Percentiles rank a stretch among this genome's conserved stretches.
Conservation (phyloP, 2,113 vertebrate genomes). For the human region DNA sequence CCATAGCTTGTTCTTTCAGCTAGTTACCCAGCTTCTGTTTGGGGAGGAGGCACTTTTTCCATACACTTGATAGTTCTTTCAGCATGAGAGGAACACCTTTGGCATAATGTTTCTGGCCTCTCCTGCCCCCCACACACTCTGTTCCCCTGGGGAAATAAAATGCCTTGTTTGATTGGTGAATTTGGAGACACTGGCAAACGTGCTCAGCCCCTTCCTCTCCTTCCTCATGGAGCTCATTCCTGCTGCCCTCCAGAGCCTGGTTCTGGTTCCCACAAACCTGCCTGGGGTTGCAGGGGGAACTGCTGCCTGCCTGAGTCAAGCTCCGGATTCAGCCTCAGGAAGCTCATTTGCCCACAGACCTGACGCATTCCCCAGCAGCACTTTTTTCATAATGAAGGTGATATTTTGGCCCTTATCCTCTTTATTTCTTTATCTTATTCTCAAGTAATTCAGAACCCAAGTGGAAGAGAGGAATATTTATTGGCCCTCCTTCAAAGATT, state of each 20-base stretch:
- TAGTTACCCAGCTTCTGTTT: background rate
- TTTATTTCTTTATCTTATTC: background rate
- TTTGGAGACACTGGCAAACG: background rate
- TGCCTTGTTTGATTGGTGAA: background rate
- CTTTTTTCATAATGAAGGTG: background rate
- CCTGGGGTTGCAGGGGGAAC: accelerated
- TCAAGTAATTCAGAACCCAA: background rate
- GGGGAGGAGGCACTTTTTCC: background rate
- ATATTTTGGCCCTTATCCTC: background rate
- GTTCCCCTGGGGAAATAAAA: background rate
- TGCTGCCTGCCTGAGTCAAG: background rate
- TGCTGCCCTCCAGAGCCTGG: background rate
- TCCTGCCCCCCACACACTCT: too few relatives aligned
- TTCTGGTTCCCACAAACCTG: background rate
- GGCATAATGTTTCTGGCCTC: background rate
- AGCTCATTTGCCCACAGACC: background rate
- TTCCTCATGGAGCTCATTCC: background rate
- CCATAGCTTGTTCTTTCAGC: background rate
- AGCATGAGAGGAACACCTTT: background rate
- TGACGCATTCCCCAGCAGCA: background rate
- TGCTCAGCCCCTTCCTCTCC: background rate
- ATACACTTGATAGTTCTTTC: background rate
- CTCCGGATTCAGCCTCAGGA: background rate
- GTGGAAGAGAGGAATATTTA: background rate
- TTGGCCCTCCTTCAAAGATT: background rate